Conservation (phyloP, 37 sponge, comb jelly and placozoan genomes). For the Ephydatia muelleri region DNA sequence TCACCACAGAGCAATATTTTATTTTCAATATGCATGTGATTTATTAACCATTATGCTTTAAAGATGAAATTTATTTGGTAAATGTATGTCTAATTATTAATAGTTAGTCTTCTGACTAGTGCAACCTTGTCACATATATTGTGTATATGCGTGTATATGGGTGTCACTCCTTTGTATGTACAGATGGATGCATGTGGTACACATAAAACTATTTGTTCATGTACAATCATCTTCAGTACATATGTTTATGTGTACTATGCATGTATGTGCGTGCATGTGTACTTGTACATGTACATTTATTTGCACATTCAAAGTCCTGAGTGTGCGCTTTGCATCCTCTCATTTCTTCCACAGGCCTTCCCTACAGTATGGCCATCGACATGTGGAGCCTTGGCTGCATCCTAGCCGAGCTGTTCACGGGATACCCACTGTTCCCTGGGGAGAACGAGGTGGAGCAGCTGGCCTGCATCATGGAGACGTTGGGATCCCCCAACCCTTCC, state of each 20-base stretch:
- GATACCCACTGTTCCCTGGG: constrained; percentile 93
- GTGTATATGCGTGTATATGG: too few species aligned
- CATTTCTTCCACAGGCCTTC: constrained; percentile 42
- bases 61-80: too few species aligned
- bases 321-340: background rate
- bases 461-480: constrained; percentile 87
- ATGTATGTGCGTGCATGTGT: too few species aligned
- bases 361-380: constrained; percentile 91
- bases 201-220: too few species aligned
- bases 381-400: constrained; percentile 94
- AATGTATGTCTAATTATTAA: too few species aligned
- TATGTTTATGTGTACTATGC: too few species aligned
- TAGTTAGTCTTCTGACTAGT: too few species aligned
- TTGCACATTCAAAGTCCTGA: constrained; percentile 3
- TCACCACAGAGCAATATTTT: too few species aligned
- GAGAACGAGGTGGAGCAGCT: constrained; percentile 92
- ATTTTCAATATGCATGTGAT: background rate
- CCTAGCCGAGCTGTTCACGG: constrained; percentile 87
- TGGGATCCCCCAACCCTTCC: constrained; percentile 60
- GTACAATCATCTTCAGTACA: too few species aligned
- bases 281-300: constrained; percentile 18
- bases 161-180: too few species aligned
- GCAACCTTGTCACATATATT: too few species aligned
- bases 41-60: background rate
- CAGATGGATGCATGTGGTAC: too few species aligned